Conservation (phyloP, 2,797 vertebrate species). For the Phrynocephalus vlangalii region DNA sequence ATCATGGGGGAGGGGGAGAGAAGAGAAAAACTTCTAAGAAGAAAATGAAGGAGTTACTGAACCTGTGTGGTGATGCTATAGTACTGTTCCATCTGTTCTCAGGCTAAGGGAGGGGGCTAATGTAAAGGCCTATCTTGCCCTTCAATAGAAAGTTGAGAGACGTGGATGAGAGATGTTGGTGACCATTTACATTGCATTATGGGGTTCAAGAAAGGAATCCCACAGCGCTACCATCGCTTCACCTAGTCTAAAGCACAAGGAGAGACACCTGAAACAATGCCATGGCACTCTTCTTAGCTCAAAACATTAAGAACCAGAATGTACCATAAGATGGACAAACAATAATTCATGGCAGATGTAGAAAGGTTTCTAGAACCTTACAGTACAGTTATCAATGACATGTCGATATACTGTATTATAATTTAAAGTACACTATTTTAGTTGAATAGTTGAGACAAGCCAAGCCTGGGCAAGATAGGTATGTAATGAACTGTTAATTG, state of each 20-base stretch:
- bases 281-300: background rate
- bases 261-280: background rate
- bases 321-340: background rate
- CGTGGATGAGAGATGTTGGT: background rate
- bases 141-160: background rate
- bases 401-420: too few species aligned
- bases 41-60: background rate
- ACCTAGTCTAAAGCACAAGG: background rate
- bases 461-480: background rate
- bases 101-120: too few species aligned
- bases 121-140: background rate
- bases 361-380: background rate
- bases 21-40: background rate
- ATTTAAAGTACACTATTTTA: background rate
- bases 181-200: background rate
- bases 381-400: background rate
- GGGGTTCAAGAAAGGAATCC: background rate
- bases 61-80: background rate
- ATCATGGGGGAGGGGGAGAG: too few species aligned
- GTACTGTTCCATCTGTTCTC: background rate
- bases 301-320: background rate
- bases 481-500: background rate
- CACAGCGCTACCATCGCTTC: background rate
- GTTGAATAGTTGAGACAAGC: background rate
- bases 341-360: background rate